A percentile compares a stretch with the other conserved stretches of the same genome.
These are phyloP conservation scores for Porites divaricata DNA, from an alignment of 92 coral and sea anemone species.

Conservation along the genomic window DNA sequence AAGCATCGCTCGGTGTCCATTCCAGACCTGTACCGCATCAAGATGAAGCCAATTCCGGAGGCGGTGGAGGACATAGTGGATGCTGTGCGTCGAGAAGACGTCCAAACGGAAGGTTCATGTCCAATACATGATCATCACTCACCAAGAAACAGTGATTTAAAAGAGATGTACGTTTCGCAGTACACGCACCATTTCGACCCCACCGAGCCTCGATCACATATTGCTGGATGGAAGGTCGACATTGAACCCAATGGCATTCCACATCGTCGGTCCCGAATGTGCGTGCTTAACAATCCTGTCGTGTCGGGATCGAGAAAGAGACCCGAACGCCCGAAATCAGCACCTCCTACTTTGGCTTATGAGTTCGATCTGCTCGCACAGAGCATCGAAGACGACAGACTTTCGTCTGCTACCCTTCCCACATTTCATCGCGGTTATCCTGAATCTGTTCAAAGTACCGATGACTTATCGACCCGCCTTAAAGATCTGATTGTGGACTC, in stretches of 20 bases:
- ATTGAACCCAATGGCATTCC: conserved; percentile 87
- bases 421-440: conserved; percentile 11
- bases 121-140: conserved; percentile 46
- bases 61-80: conserved; percentile 62
- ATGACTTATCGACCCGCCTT: conserved; percentile 55
- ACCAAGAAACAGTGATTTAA: conserved; percentile 60
- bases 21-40: conserved; percentile 82
- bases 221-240: conserved; percentile 92
- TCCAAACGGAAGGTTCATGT: conserved; percentile 43
- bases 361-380: conserved; percentile 25
- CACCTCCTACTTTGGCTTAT: conserved; percentile 70
- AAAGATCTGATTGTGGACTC: conserved; percentile 62
- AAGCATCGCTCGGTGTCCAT: conserved; percentile 70
- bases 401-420: conserved; percentile 60
- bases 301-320: conserved; percentile 62
- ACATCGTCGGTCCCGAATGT: conserved; percentile 84
- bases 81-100: conserved; percentile 47
- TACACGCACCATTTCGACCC: conserved; percentile 88
- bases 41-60: conserved; percentile 67
- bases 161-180: conserved; percentile 90
- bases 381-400: conserved; percentile 59
- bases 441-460: conserved; percentile 55
- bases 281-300: conserved; percentile 80
- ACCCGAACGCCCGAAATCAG: conserved; percentile 83
- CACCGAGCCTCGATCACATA: conserved; percentile 80